Conservation (phyloP, 2,797 vertebrate genomes). For the Pampus argenteus region DNA sequence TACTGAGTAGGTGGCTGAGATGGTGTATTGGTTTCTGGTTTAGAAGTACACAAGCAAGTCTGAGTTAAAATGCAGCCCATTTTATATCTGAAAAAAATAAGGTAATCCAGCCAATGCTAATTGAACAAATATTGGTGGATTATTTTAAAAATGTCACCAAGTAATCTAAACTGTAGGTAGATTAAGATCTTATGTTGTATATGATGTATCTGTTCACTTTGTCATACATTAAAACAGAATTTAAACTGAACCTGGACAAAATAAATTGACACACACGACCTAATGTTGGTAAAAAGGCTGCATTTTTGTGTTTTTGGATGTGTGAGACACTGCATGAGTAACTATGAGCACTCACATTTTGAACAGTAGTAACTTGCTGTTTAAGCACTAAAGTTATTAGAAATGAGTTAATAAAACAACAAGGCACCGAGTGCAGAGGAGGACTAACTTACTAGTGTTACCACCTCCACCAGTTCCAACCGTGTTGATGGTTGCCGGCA, state of each 20-base stretch:
- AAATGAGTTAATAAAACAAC: not conserved
- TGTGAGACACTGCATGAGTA: no score
- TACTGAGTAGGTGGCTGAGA: constrained; percentile 1
- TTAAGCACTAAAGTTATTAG: not conserved
- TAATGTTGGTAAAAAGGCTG: no score
- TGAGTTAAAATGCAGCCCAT: not conserved
- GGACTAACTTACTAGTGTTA: constrained; percentile 90
- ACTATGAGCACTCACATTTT: not conserved
- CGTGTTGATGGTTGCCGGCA: constrained; percentile 96
- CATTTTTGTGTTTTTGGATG: no score
- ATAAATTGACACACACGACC: not conserved
- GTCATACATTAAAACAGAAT: not conserved
- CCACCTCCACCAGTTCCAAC: constrained; percentile 90
- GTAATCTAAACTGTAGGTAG: not conserved
- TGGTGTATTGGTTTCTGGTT: not conserved
- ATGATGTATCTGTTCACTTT: not conserved
- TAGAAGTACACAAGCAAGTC: not conserved
- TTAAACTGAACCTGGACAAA: not conserved
- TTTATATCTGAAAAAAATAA: not conserved
- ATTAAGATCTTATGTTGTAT: not conserved
- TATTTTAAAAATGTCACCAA: not conserved
- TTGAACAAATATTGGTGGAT: not conserved
- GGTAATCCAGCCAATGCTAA: not conserved
- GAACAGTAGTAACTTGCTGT: constrained; percentile 1
- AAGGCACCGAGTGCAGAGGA: not conserved